phyloP scores from a whole-genome alignment of 2,113 vertebrate genomes.

The Pollimyrus isidori region DNA sequence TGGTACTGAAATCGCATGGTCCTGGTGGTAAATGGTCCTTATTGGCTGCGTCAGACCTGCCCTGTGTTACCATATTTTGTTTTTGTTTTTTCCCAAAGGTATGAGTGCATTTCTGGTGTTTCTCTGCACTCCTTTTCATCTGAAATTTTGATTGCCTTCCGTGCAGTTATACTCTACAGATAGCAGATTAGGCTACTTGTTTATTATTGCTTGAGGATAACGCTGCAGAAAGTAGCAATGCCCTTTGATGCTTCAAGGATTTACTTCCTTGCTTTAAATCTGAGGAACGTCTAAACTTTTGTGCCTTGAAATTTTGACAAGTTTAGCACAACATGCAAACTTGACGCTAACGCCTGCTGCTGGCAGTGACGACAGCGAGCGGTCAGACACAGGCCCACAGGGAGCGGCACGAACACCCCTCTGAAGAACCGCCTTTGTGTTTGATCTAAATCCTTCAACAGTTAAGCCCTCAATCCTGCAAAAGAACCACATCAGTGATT shows the following conservation, averaged over 20 bases:
- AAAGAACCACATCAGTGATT: neutral
- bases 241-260: neutral
- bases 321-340: neutral
- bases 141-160: neutral
- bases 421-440: neutral
- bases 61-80: neutral
- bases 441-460: neutral
- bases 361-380: neutral
- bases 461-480: neutral
- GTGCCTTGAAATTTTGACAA: neutral
- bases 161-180: neutral
- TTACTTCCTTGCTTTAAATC: neutral
- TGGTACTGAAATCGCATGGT: neutral
- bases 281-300: neutral
- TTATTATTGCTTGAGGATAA: neutral
- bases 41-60: neutral
- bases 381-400: neutral
- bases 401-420: neutral
- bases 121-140: neutral
- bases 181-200: neutral
- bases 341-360: neutral
- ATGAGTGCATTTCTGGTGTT: neutral
- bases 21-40: neutral
- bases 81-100: neutral
- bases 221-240: neutral